phyloP scores from a whole-genome alignment of 1,140 invertebrate genomes.

The Atta cephalotes region DNA sequence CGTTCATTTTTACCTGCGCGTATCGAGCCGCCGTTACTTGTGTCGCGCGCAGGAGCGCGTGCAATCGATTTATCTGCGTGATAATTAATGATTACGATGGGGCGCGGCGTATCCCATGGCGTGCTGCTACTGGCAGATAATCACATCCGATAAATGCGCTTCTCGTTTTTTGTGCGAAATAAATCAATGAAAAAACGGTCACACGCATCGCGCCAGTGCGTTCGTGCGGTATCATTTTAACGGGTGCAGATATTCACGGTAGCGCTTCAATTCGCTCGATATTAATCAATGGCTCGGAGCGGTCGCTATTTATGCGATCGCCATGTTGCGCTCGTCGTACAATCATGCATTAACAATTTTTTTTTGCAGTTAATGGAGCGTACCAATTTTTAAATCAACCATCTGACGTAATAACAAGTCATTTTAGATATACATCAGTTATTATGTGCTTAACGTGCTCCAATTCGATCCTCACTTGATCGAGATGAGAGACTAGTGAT shows the following conservation, averaged over 20 bases:
- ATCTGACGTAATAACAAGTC: constrained; percentile 38
- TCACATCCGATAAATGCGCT: constrained; percentile 55
- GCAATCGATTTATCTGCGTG: constrained; percentile 60
- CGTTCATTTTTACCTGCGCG: constrained; percentile 42
- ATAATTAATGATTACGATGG: constrained; percentile 63
- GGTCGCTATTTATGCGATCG: constrained; percentile 54
- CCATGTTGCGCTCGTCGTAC: constrained; percentile 13
- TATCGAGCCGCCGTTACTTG: constrained; percentile 28
- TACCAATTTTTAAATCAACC: constrained; percentile 45
- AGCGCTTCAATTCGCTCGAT: constrained; percentile 53
- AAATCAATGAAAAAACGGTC: constrained; percentile 62
- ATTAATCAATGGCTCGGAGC: constrained; percentile 65
- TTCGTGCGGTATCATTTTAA: constrained; percentile 41
- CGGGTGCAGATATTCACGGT: constrained; percentile 35
- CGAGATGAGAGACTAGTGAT: constrained; percentile 23
- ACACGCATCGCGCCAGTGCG: constrained; percentile 6
- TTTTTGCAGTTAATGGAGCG: constrained; percentile 38
- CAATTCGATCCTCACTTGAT: constrained; percentile 31
- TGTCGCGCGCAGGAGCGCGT: constrained; percentile 27
- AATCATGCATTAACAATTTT: constrained; percentile 44
- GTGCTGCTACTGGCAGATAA: constrained; percentile 55
- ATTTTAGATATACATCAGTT: constrained; percentile 46
- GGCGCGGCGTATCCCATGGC: constrained; percentile 35
- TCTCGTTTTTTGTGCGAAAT: constrained; percentile 48
- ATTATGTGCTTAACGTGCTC: constrained; percentile 36